These are phyloP conservation scores for Dorcus hopei DNA, from an alignment of 2,888 invertebrate species.

Conservation along the genomic window DNA sequence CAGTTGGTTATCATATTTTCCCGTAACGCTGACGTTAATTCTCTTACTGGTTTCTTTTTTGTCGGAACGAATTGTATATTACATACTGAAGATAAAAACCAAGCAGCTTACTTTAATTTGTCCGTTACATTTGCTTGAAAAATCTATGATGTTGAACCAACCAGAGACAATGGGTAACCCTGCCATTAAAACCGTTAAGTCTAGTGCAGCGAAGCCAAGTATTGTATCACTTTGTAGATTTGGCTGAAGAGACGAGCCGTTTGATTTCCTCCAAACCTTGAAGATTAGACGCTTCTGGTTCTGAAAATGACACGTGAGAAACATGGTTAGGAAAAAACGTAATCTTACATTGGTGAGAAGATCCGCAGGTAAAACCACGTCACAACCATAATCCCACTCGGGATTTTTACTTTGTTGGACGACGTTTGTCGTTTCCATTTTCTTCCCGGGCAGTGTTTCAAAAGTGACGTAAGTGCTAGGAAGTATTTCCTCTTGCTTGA, in stretches of 20 bases:
- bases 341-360: conserved; percentile 55
- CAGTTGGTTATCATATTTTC: too few relatives aligned
- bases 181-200: conserved; percentile 54
- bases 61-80: too few relatives aligned
- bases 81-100: not conserved
- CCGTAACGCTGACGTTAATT: too few relatives aligned
- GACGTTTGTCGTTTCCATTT: conserved; percentile 51
- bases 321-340: not conserved
- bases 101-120: conserved; percentile 54
- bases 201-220: conserved; percentile 59
- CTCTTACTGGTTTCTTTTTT: too few relatives aligned
- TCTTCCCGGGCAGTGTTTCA: conserved; percentile 46
- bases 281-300: conserved; percentile 57
- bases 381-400: conserved; percentile 56
- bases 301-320: conserved; percentile 37
- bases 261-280: conserved; percentile 59
- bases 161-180: conserved; percentile 56
- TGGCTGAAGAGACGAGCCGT: conserved; percentile 49
- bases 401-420: conserved; percentile 54
- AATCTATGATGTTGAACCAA: conserved; percentile 65
- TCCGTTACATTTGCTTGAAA: conserved; percentile 56
- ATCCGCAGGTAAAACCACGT: conserved; percentile 51
- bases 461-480: conserved; percentile 63
- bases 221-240: conserved; percentile 57
- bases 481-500: conserved; percentile 46